These are phyloP conservation scores for Drosophila persimilis DNA, from an alignment of 1,140 invertebrate genomes.

Conservation along the genomic window DNA sequence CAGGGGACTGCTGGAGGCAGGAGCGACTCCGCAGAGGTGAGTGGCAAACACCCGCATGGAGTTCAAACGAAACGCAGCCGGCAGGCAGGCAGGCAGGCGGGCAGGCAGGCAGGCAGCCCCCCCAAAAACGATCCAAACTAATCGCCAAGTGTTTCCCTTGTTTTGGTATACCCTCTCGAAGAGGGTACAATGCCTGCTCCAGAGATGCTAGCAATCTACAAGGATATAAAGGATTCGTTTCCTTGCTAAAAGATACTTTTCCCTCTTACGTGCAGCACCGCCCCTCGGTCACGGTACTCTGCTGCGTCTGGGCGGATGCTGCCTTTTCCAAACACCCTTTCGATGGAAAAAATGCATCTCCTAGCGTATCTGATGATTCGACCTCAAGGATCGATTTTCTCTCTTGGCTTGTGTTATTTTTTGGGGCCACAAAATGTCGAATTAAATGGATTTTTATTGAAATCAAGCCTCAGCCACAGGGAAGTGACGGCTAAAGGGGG, in stretches of 20 bases:
- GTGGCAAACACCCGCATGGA: constrained; percentile 60
- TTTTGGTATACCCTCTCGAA: neutral
- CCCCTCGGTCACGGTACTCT: too few relatives aligned
- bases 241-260: too few relatives aligned
- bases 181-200: too few relatives aligned
- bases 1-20: too few relatives aligned
- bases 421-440: constrained; percentile 75
- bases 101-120: too few relatives aligned
- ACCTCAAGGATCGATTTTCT: neutral
- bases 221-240: too few relatives aligned
- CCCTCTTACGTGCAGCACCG: too few relatives aligned
- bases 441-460: constrained; percentile 81
- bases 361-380: too few relatives aligned
- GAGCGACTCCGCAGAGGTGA: neutral
- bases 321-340: too few relatives aligned
- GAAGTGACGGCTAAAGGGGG: constrained; percentile 24
- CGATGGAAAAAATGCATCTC: too few relatives aligned
- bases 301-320: too few relatives aligned
- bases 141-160: constrained; percentile 68
- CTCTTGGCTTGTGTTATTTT: constrained; percentile 36
- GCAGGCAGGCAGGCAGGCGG: constrained; percentile 18
- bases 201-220: too few relatives aligned
- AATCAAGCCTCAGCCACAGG: constrained; percentile 55
- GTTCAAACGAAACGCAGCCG: constrained; percentile 73
- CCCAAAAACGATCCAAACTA: constrained; percentile 58